A percentile compares a stretch with the other conserved stretches of the same genome.
Conservation (phyloP, 2,888 invertebrate species). For the Stomorhina lunata region DNA sequence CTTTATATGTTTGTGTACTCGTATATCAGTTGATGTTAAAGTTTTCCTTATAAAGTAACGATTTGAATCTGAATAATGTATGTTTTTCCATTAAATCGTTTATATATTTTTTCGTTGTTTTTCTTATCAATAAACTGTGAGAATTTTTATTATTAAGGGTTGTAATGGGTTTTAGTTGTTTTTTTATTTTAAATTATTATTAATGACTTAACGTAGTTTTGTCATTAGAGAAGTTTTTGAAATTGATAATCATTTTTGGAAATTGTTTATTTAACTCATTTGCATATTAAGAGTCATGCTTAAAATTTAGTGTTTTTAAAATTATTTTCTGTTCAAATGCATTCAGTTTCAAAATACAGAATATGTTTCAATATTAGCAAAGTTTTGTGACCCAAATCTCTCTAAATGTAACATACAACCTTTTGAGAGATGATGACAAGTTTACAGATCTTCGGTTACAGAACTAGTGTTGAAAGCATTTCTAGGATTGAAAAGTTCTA, state of each 20-base stretch:
- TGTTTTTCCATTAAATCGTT: conserved; percentile 6
- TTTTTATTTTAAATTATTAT: conserved; percentile 11
- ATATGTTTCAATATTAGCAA: no score
- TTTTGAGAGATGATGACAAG: no score
- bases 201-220: conserved; percentile 9
- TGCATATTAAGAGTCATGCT: no score
- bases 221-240: conserved; percentile 11
- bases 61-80: background rate
- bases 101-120: background rate
- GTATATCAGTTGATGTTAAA: background rate
- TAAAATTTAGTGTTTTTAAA: no score
- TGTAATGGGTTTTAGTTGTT: background rate
- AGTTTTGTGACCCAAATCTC: no score
- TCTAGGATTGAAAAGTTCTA: no score
- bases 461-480: no score
- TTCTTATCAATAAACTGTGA: background rate
- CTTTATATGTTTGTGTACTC: no score
- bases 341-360: no score
- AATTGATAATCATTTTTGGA: background rate
- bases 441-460: no score
- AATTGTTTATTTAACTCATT: background rate
- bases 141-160: background rate
- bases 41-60: conserved; percentile 6
- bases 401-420: no score
- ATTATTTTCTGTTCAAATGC: no score